phyloP scores from a whole-genome alignment of 1,140 invertebrate genomes.

The Carposina sasakii region DNA sequence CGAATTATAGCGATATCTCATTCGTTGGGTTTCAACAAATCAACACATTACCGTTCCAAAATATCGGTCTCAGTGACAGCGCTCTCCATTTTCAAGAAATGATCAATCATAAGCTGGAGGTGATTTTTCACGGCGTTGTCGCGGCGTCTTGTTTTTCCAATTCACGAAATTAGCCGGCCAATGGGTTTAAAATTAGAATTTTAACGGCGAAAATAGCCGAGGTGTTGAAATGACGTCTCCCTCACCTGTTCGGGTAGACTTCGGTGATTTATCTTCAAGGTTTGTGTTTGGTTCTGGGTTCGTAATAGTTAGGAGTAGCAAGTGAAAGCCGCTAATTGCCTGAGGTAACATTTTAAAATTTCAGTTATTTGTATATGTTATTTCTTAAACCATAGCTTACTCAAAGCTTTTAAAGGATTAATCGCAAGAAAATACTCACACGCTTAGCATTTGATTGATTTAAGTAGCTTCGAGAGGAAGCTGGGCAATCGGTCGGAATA shows the following conservation, averaged over 20 bases:
- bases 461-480: too few relatives aligned
- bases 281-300: too few relatives aligned
- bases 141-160: conserved; percentile 52
- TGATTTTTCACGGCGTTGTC: conserved; percentile 54
- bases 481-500: too few relatives aligned
- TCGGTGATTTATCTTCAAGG: neutral
- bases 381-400: too few relatives aligned
- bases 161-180: conserved; percentile 43
- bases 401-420: too few relatives aligned
- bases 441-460: too few relatives aligned
- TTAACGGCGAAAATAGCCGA: conserved; percentile 38
- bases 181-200: conserved; percentile 44
- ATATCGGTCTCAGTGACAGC: conserved; percentile 25
- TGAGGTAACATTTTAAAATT: too few relatives aligned
- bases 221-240: conserved; percentile 41
- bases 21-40: conserved; percentile 49
- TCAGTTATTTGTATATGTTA: too few relatives aligned
- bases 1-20: conserved; percentile 51
- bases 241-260: conserved; percentile 36
- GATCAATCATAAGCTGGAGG: conserved; percentile 64
- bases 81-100: conserved; percentile 52
- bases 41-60: conserved; percentile 55
- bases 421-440: too few relatives aligned
- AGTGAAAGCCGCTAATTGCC: too few relatives aligned
- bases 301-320: too few relatives aligned